Evolutionary conservation across 2,888 invertebrate genomes (phyloP), one percentile per base, ranked within the genome.

Genomic region (Pristionchus maxplancki): DNA sequence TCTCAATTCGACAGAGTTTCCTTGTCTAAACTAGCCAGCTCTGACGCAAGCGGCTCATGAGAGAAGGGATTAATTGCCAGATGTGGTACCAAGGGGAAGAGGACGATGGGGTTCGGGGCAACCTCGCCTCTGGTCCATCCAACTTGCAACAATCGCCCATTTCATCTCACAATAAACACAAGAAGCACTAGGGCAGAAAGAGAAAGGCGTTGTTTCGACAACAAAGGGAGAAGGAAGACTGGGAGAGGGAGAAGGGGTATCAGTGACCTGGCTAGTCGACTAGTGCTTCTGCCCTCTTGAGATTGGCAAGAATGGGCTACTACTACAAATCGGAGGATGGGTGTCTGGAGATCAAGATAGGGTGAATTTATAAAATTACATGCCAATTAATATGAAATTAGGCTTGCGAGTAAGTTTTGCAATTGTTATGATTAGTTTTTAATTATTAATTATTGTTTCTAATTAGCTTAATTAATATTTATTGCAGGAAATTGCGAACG

Each of bases 401-500:
- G 6, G 44, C 6, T 44, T 6, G 44, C 44, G 44, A 44, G 8
- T 44, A 44, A 44, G 44, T 44, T 9, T 44, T 11, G 44, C n/a
- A 44, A 44, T 11, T 44, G 8, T 44, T 44, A n/a, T 58, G n/a
- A 58, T 13, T 24, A 58, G n/a, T 58, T n/a, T 6, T n/a, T n/a
- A 48, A 34, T 78, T 28, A 78, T 48, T 28, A 24, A n/a, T 48
- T 48, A 40, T 9, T 31, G 6, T 31, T 67, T 34, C 20, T 15
- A 17, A 17, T 24, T 24, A 40, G 8, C 5, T 20, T 44, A 78
- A 44, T 53, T 8, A 50, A 31, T 31, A 48, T 3, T 44, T 53
- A 9, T 28, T 48, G 13, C 86, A 87, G 86, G 20, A 87, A 87
- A 40, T 50, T 48, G 71, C 86, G 86, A 2, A 71, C 86, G 34